phyloP scores from a whole-genome alignment of 2,888 invertebrate species.

The Dryomyza anilis region DNA sequence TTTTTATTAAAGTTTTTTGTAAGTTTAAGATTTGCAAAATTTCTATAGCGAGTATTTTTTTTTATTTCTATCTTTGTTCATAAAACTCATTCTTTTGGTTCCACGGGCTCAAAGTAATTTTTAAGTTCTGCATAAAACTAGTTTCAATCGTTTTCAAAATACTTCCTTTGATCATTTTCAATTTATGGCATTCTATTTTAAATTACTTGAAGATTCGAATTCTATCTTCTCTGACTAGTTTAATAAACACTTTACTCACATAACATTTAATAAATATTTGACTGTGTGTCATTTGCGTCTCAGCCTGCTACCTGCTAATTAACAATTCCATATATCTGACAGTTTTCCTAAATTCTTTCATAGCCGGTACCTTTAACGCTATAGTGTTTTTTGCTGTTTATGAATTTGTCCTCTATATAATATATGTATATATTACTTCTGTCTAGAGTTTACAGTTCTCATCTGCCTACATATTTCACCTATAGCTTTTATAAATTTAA shows the following conservation, averaged over 20 bases:
- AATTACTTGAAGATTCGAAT: neutral
- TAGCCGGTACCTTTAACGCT: neutral
- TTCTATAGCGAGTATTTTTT: no score
- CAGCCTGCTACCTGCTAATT: slow-evolving; percentile 23
- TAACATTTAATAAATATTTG: slow-evolving; percentile 5
- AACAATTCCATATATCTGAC: slow-evolving; percentile 22
- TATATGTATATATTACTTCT: no score
- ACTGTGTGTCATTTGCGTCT: neutral
- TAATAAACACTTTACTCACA: slow-evolving; percentile 15
- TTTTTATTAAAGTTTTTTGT: no score
- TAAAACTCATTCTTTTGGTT: no score
- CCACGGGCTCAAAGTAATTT: no score
- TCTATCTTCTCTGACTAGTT: neutral
- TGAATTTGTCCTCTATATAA: neutral
- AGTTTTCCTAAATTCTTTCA: slow-evolving; percentile 17
- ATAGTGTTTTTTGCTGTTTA: neutral
- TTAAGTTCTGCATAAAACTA: no score
- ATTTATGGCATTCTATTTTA: neutral
- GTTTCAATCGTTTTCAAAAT: no score
- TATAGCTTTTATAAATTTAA: neutral
- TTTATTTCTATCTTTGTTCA: no score
- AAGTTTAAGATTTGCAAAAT: no score
- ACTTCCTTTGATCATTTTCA: neutral
- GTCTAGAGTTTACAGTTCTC: no score
- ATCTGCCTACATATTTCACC: neutral